phyloP scores from a whole-genome alignment of 1,140 invertebrate genomes.

The Danaus melanippus region DNA sequence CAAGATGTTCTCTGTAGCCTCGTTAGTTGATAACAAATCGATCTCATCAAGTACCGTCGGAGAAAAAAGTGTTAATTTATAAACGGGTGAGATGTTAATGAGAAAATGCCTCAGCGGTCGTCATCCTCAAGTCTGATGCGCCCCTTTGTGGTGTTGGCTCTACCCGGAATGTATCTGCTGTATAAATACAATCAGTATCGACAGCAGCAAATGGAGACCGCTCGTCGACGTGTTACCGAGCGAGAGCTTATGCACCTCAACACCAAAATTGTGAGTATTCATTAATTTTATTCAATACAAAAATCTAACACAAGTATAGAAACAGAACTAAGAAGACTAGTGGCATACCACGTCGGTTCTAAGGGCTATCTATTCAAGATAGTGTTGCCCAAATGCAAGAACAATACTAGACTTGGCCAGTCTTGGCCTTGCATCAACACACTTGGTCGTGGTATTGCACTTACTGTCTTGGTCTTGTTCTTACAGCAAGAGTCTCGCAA shows the following conservation, averaged over 20 bases:
- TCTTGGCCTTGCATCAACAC: no score
- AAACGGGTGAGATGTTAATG: conserved; percentile 38
- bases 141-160: conserved; percentile 84
- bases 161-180: conserved; percentile 91
- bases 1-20: conserved; percentile 30
- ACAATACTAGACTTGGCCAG: no score
- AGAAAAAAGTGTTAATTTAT: conserved; percentile 28
- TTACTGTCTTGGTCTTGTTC: no score
- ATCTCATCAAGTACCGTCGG: conserved; percentile 24
- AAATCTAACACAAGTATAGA: no score
- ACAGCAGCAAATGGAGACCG: conserved; percentile 85
- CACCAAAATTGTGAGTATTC: conserved; percentile 89
- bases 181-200: conserved; percentile 92
- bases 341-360: no score
- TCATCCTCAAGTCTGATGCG: conserved; percentile 80
- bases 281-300: neutral
- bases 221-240: conserved; percentile 85
- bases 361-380: no score
- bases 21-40: conserved; percentile 3
- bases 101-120: conserved; percentile 74
- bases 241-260: conserved; percentile 88
- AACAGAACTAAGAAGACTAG: no score
- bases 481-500: no score
- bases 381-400: no score
- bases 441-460: no score